Evolutionary conservation across 2,113 vertebrate genomes (phyloP), one percentile per base, ranked within the genome.

Genomic region (Phylloscopus trochilus): DNA sequence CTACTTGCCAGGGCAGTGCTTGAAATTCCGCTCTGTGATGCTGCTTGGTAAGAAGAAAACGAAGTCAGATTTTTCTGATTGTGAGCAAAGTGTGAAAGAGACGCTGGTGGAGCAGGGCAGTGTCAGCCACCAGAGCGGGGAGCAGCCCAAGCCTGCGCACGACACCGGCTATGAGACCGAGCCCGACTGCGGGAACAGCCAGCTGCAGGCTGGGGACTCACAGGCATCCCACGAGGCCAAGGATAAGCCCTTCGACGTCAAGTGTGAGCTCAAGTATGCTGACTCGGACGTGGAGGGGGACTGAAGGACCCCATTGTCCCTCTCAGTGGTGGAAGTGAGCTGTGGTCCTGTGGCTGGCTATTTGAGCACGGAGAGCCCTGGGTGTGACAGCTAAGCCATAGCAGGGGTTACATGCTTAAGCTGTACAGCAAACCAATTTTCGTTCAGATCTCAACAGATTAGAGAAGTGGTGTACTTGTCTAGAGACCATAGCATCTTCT

Each of bases 91-190:
- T 0, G 97, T 98, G 41, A 98, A 99, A 96, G 99, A 99, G 91
- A 96, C 97, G 0, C 92, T 98, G 89, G 98, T 98, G 22, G 98
- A 99, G 33, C 99, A 98, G 52, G 97, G 96, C 51, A 97, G 98
- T 0, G 95, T 98, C 90, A 97, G 97, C 77, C 98, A 97, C 39
- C 98, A 98, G 91, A 99, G 98, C 0, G 98, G 98, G 16, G 98
- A 98, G 58, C 98, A 98, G 69, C 97, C 97, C 4, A 98, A 98
- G 77, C 98, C 98, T 0, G 98, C 99, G 0, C 98, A 98, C 0
- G 99, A 99, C 97, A 99, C 99, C 0, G 99, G 99, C 67, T 99
- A 99, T 0, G 99, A 99, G 96, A 99, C 99, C 0, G 99, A 99
- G 83, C 98, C 98, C 0, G 99, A 99, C 91, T 99, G 98, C 1